phyloP scores from a whole-genome alignment of 2,888 invertebrate species.

The Neocrepidodera transversa region DNA sequence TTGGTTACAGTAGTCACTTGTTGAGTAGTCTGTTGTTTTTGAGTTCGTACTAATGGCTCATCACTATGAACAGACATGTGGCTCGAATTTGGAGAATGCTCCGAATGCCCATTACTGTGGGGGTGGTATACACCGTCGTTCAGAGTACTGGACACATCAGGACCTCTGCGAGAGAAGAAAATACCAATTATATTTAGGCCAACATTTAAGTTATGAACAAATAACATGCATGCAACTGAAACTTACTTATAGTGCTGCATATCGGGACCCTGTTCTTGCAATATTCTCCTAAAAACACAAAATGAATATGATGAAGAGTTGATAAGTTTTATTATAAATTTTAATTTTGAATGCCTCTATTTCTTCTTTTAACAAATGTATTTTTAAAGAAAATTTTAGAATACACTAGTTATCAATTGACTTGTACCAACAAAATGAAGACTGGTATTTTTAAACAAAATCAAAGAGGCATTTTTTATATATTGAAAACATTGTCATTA shows the following conservation, averaged over 20 bases:
- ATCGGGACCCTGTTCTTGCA: conserved; percentile 69
- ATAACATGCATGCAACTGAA: conserved; percentile 42
- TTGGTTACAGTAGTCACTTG: conserved; percentile 76
- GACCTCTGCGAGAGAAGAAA: conserved; percentile 43
- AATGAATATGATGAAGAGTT: conserved; percentile 10
- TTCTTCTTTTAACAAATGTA: too few relatives aligned
- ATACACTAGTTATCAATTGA: too few relatives aligned
- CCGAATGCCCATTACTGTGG: conserved; percentile 71
- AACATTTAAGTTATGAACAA: conserved; percentile 4
- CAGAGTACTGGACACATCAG: conserved; percentile 53
- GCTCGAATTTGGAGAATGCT: conserved; percentile 69
- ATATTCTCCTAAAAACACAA: conserved; percentile 66
- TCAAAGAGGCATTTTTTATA: too few relatives aligned
- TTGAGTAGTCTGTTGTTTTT: conserved; percentile 73
- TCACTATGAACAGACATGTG: conserved; percentile 63
- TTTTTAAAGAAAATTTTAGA: too few relatives aligned
- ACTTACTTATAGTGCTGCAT: conserved; percentile 74
- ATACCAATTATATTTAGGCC: neutral
- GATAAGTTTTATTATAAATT: too few relatives aligned
- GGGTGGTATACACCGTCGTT: conserved; percentile 57
- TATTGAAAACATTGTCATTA: too few relatives aligned
- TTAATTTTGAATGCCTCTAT: too few relatives aligned
- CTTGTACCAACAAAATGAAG: too few relatives aligned
- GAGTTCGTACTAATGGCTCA: conserved; percentile 66
- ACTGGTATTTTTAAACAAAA: too few relatives aligned